Evolutionary conservation across 2,113 vertebrate genomes (phyloP).

Genomic region (Mixornis gularis): DNA sequence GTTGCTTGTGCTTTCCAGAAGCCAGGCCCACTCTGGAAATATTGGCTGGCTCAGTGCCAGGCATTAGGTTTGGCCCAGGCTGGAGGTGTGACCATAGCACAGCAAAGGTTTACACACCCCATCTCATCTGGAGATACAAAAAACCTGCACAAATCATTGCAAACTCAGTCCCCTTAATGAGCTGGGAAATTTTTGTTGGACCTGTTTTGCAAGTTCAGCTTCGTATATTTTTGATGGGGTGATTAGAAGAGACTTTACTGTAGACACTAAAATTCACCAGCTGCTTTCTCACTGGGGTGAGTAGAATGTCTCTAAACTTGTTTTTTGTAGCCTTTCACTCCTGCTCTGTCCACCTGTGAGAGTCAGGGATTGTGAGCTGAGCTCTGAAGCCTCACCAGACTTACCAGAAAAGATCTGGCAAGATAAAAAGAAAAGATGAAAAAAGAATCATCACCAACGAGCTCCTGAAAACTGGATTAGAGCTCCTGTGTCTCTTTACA

Average conservation of each 20-base stretch:
- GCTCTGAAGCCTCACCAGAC: not conserved
- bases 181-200: not conserved
- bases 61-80: not conserved
- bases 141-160: not conserved
- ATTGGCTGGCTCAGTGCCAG: not conserved
- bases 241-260: not conserved
- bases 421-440: not conserved
- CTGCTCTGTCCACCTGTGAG: not conserved
- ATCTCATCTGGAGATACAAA: not conserved
- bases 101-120: not conserved
- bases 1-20: not conserved
- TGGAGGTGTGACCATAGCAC: not conserved
- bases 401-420: not conserved
- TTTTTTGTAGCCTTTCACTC: not conserved
- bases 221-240: not conserved
- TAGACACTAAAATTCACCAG: not conserved
- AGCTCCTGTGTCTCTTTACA: not conserved
- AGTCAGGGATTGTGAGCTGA: not conserved
- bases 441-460: not conserved
- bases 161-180: not conserved
- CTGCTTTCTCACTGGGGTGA: not conserved
- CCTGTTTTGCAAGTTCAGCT: not conserved
- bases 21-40: not conserved
- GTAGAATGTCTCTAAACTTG: not conserved
- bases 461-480: not conserved